Percentiles rank a stretch among this genome's conserved stretches.
Conservation (phyloP, 2,797 vertebrate species). For the Acrossocheilus wenchowensis region DNA sequence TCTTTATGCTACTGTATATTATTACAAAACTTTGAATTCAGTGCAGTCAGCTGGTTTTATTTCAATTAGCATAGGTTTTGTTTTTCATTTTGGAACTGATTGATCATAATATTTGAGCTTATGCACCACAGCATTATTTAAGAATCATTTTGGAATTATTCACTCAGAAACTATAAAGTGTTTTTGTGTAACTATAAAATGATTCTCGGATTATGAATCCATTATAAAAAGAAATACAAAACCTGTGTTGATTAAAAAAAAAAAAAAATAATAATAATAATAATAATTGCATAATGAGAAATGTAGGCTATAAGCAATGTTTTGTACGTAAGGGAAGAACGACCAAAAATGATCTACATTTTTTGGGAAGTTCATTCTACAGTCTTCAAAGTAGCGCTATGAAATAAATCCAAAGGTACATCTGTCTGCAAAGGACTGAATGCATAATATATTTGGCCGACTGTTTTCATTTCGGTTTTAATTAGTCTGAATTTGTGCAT, state of each 20-base stretch:
- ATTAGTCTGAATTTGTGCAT: constrained; percentile 25
- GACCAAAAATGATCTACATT: background rate
- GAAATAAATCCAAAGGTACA: background rate
- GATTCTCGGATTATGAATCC: no score
- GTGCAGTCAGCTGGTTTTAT: background rate
- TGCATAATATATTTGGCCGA: constrained; percentile 25
- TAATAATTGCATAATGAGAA: no score
- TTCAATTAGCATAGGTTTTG: background rate
- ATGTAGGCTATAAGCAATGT: background rate
- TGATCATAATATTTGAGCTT: background rate
- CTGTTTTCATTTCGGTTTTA: constrained; percentile 25
- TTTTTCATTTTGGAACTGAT: background rate
- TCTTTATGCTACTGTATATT: background rate
- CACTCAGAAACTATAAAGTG: background rate
- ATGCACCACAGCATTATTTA: background rate
- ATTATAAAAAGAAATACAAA: no score
- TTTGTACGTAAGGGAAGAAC: no score
- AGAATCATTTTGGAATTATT: background rate
- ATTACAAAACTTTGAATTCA: background rate
- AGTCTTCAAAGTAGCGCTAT: background rate
- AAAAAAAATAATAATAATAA: no score
- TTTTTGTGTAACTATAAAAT: no score
- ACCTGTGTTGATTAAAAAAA: no score
- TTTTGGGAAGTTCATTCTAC: background rate
- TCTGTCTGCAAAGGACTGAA: background rate